Conservation (phyloP, 2,113 vertebrate genomes). For the Podarcis raffonei region DNA sequence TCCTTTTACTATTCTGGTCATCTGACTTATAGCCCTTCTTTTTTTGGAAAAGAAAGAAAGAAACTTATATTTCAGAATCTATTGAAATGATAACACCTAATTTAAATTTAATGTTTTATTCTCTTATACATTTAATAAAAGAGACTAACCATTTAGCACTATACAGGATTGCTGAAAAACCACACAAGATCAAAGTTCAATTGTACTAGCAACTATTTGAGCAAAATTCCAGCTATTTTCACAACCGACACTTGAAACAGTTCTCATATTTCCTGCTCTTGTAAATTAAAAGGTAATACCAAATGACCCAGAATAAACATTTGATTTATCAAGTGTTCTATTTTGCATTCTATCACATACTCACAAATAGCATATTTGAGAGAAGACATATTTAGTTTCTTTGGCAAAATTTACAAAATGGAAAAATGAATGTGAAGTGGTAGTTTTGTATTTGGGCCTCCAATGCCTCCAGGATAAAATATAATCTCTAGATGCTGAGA, state of each 20-base stretch:
- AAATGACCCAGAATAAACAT: neutral
- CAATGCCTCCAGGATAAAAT: neutral
- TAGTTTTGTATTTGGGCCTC: neutral
- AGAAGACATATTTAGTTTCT: too few species aligned
- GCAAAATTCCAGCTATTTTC: neutral
- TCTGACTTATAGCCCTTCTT: neutral
- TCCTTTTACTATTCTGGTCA: too few species aligned
- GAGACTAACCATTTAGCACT: neutral
- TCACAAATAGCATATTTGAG: neutral
- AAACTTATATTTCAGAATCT: neutral
- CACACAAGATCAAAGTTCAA: neutral
- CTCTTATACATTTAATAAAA: neutral
- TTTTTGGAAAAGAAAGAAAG: neutral
- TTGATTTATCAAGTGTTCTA: neutral
- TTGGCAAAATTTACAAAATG: too few species aligned
- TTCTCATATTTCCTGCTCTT: neutral
- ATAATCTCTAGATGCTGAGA: too few species aligned
- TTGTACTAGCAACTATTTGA: neutral
- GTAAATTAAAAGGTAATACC: neutral
- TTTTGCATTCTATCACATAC: neutral
- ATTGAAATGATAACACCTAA: neutral
- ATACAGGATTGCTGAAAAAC: neutral
- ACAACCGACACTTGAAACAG: neutral
- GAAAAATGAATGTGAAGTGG: neutral
- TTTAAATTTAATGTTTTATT: conserved; percentile 24